These are phyloP conservation scores for Darevskia mixta DNA, from an alignment of 2,797 vertebrate genomes.

Conservation along the genomic window DNA sequence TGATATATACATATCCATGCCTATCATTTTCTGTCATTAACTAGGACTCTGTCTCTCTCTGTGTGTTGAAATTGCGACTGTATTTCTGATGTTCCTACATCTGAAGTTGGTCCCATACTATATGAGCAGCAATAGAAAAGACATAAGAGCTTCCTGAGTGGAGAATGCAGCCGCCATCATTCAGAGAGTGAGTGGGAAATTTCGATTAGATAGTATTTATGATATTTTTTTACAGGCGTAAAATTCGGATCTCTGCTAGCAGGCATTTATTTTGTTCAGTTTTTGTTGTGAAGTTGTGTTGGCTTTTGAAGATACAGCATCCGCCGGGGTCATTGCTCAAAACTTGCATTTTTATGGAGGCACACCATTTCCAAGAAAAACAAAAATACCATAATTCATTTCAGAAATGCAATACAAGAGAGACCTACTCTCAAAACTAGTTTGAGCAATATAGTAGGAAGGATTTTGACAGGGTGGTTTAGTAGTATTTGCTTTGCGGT, in stretches of 20 bases:
- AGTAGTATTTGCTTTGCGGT: neutral
- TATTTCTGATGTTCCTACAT: neutral
- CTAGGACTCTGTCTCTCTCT: neutral
- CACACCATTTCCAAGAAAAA: conserved; percentile 22
- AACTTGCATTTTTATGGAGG: conserved; percentile 9
- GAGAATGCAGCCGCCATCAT: neutral
- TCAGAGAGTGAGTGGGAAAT: neutral
- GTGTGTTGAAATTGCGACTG: neutral
- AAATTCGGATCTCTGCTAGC: neutral
- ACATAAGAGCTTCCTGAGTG: neutral
- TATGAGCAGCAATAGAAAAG: neutral
- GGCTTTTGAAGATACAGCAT: conserved; percentile 35
- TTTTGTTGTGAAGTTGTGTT: conserved; percentile 30
- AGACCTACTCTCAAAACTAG: neutral
- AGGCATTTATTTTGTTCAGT: conserved; percentile 18
- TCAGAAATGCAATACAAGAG: conserved; percentile 42
- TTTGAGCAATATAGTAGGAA: conserved; percentile 30
- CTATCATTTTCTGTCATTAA: too few species aligned
- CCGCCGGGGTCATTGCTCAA: conserved; percentile 9
- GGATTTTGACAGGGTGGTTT: conserved; percentile 42
- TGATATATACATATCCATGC: too few species aligned
- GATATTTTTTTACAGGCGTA: neutral
- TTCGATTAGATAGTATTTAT: conserved; percentile 10
- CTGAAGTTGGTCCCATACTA: neutral
- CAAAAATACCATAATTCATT: conserved; percentile 11